phyloP scores from a whole-genome alignment of 2,888 invertebrate genomes.

The Pseudococcus longispinus region DNA sequence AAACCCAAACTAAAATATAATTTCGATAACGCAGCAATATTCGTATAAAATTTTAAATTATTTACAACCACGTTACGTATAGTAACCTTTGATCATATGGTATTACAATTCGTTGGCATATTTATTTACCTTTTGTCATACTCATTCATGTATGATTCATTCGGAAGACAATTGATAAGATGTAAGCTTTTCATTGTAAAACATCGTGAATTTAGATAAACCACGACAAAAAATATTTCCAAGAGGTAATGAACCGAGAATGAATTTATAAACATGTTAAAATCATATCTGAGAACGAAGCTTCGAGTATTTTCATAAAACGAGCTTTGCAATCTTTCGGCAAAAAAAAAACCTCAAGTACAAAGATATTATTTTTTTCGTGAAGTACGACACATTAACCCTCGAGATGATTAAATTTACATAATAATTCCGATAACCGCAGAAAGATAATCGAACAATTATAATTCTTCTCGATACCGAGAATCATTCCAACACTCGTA shows the following conservation, averaged over 20 bases:
- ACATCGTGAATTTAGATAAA: background rate
- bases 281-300: too few relatives aligned
- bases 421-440: background rate
- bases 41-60: background rate
- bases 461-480: background rate
- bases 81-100: background rate
- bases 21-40: background rate
- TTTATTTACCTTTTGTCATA: background rate
- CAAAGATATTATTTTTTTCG: too few relatives aligned
- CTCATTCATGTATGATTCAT: background rate
- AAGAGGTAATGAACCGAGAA: background rate
- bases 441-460: background rate
- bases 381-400: background rate
- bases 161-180: background rate
- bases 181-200: background rate
- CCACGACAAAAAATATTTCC: background rate
- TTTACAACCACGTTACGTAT: background rate
- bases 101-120: background rate
- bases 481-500: background rate
- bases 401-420: conserved; percentile 4
- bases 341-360: too few relatives aligned
- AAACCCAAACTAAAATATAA: background rate
- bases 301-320: too few relatives aligned
- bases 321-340: too few relatives aligned
- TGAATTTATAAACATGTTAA: too few relatives aligned